Conservation (phyloP, 2,888 invertebrate genomes). For the Eupithecia exiguata region DNA sequence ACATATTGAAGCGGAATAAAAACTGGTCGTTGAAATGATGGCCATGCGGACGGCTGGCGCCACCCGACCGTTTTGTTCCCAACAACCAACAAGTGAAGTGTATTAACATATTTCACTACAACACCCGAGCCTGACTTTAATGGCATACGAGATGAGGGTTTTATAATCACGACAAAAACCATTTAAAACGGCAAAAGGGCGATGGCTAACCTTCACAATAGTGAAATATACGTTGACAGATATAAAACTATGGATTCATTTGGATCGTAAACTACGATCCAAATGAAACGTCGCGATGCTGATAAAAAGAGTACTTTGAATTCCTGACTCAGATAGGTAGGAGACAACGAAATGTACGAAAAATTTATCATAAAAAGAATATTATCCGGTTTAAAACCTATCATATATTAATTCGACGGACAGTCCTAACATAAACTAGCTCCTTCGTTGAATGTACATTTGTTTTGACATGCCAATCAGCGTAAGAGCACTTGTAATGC, state of each 20-base stretch:
- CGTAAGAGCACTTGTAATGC: conserved; percentile 8
- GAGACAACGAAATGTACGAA: conserved; percentile 10
- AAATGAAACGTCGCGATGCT: conserved; percentile 36
- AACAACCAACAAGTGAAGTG: conserved; percentile 55
- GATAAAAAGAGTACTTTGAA: conserved; percentile 24
- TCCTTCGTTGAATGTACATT: conserved; percentile 11
- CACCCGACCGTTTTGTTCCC: conserved; percentile 61
- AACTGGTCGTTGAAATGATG: conserved; percentile 67
- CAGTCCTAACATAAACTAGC: conserved; percentile 10
- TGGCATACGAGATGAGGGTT: conserved; percentile 53
- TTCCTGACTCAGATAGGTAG: conserved; percentile 11
- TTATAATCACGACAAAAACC: conserved; percentile 49
- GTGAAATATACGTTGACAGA: conserved; percentile 49
- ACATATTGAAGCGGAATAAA: conserved; percentile 71
- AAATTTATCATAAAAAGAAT: conserved; percentile 1
- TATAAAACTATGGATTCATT: conserved; percentile 50
- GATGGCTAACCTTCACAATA: conserved; percentile 39
- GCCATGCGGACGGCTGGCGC: conserved; percentile 72
- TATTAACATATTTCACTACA: conserved; percentile 76
- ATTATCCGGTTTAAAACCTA: conserved; percentile 1
- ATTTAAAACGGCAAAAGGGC: conserved; percentile 54
- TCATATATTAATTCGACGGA: not conserved
- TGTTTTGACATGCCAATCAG: conserved; percentile 14
- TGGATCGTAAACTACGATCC: too few relatives aligned
- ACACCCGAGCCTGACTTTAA: conserved; percentile 70